Evolutionary conservation across 2,113 vertebrate species (phyloP).

Genomic region (Symphodus melops): DNA sequence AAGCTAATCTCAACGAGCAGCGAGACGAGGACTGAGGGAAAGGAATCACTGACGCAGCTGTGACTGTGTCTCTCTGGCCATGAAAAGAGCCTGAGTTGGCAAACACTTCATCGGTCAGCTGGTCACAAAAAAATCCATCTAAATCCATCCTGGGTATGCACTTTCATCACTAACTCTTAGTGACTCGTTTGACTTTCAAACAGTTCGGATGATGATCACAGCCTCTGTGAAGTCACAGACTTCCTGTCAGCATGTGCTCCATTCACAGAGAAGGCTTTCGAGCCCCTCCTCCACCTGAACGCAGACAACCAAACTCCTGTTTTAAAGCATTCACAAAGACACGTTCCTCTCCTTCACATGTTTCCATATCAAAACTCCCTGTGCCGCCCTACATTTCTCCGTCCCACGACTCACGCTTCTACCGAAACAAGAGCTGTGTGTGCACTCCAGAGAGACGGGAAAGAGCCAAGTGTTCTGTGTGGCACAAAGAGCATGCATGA

Average conservation of each 20-base stretch:
- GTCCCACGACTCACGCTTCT: neutral
- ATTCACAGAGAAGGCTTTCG: neutral
- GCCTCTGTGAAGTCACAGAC: neutral
- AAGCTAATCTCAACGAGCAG: constrained; percentile 27
- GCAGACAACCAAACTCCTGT: neutral
- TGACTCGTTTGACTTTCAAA: too few species aligned
- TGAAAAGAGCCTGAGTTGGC: neutral
- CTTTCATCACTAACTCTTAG: neutral
- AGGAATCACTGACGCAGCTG: constrained; percentile 8
- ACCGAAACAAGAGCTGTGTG: constrained; percentile 27
- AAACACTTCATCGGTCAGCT: neutral
- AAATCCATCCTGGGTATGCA: neutral
- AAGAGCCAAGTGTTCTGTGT: neutral
- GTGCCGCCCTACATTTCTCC: constrained; percentile 1
- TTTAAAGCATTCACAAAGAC: neutral
- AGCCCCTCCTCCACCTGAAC: neutral
- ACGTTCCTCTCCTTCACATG: neutral
- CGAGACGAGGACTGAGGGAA: neutral
- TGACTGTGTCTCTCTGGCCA: neutral
- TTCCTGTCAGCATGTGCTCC: neutral
- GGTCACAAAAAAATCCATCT: neutral
- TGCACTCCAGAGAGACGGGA: constrained; percentile 18
- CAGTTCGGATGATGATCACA: neutral
- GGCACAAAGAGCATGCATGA: constrained; percentile 36
- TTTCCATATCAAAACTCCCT: too few species aligned